Evolutionary conservation across 2,113 vertebrate genomes (phyloP).

Genomic region (Shinisaurus crocodilurus): DNA sequence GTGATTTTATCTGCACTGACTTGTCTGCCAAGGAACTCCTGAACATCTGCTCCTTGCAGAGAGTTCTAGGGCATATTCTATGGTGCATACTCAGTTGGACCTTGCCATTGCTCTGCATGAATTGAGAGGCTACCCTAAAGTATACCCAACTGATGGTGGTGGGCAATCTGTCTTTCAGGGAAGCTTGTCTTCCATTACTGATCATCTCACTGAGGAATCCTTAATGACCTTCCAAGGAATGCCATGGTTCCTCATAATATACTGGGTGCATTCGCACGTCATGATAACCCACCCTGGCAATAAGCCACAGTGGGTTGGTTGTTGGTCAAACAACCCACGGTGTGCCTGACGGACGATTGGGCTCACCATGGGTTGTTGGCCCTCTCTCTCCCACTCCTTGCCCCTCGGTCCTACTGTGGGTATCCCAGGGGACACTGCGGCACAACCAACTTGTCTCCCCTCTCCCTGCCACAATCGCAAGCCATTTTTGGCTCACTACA

Average conservation of each 20-base stretch:
- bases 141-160: neutral
- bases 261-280: neutral
- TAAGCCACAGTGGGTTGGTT: neutral
- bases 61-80: neutral
- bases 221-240: neutral
- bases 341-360: conserved; percentile 14
- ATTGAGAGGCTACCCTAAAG: neutral
- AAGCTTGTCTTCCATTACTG: neutral
- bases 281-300: neutral
- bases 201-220: neutral
- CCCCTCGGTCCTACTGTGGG: too few species aligned
- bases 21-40: neutral
- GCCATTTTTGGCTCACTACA: too few species aligned
- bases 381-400: too few species aligned
- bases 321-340: neutral
- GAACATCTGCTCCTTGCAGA: neutral
- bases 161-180: too few species aligned
- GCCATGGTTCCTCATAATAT: neutral
- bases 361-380: too few species aligned
- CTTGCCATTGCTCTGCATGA: neutral
- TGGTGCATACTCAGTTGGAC: neutral
- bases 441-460: too few species aligned
- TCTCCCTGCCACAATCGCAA: too few species aligned
- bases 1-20: neutral
- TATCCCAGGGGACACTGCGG: too few species aligned